Conservation (phyloP, 1,140 invertebrate species). For the Xylocopa sonorina region DNA sequence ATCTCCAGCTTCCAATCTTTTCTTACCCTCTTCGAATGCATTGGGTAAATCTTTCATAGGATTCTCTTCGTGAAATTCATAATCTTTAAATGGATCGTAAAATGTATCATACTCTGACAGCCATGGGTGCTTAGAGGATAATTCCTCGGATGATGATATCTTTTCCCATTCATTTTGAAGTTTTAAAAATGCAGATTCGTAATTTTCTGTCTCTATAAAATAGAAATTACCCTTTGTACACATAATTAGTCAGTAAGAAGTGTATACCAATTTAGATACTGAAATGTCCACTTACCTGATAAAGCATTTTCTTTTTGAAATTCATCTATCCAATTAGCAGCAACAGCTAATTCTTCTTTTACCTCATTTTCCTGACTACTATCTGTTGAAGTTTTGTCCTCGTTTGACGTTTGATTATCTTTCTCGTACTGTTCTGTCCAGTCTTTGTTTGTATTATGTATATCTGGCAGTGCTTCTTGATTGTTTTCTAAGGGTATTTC, state of each 20-base stretch:
- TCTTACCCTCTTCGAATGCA: constrained; percentile 93
- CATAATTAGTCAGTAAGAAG: background rate
- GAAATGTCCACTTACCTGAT: constrained; percentile 43
- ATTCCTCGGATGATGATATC: constrained; percentile 81
- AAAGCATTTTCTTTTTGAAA: constrained; percentile 70
- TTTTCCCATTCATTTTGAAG: constrained; percentile 91
- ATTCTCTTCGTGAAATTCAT: constrained; percentile 93
- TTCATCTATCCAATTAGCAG: constrained; percentile 76
- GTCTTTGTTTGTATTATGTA: constrained; percentile 76
- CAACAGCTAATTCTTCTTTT: constrained; percentile 70
- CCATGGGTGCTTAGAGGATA: constrained; percentile 85
- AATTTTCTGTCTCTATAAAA: constrained; percentile 76
- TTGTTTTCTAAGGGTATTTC: constrained; percentile 82
- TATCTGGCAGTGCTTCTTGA: constrained; percentile 67
- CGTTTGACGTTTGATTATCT: constrained; percentile 65
- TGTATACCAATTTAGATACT: background rate
- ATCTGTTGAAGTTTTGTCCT: constrained; percentile 69
- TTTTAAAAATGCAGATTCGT: constrained; percentile 86
- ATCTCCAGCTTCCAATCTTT: constrained; percentile 92
- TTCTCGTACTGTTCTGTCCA: constrained; percentile 80
- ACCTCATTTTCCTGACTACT: constrained; percentile 71
- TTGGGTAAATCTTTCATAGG: constrained; percentile 91
- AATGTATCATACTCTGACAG: constrained; percentile 85
- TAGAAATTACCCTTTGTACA: constrained; percentile 3
- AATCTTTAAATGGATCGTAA: constrained; percentile 88